phyloP scores from a whole-genome alignment of 2,113 vertebrate genomes.

The Xiphophorus couchianus region DNA sequence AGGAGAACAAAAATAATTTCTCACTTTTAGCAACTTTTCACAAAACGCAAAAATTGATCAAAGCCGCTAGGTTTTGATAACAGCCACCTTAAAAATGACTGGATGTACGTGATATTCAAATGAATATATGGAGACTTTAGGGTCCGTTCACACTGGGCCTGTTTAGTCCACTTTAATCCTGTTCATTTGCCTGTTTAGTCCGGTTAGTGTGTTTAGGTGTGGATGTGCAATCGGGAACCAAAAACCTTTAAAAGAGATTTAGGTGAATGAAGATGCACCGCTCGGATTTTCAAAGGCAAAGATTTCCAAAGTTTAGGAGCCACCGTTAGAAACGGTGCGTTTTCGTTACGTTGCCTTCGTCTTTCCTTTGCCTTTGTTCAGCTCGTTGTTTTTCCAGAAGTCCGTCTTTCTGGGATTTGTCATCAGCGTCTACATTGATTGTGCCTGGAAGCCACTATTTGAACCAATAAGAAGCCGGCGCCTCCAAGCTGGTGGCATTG shows the following conservation, averaged over 20 bases:
- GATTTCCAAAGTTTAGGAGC: no score
- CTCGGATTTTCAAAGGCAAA: background rate
- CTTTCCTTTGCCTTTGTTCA: conserved; percentile 20
- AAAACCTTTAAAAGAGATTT: no score
- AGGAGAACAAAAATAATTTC: no score
- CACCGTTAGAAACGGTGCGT: background rate
- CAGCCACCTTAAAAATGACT: no score
- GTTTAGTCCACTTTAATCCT: no score
- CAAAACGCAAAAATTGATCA: background rate
- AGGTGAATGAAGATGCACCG: background rate
- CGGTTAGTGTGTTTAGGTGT: no score
- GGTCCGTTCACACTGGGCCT: no score
- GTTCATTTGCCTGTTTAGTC: no score
- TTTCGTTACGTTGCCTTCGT: conserved; percentile 6
- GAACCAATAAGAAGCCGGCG: conserved; percentile 28
- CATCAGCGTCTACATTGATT: conserved; percentile 36
- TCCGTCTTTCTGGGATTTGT: conserved; percentile 18
- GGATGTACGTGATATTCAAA: no score
- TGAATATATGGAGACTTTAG: no score
- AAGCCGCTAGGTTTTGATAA: background rate
- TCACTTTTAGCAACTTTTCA: background rate
- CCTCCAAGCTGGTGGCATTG: conserved; percentile 10
- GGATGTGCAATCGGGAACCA: no score
- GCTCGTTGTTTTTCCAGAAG: conserved; percentile 40
- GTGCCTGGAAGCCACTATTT: conserved; percentile 38